phyloP scores from a whole-genome alignment of 2,113 vertebrate species.

The Rattus rattus region DNA sequence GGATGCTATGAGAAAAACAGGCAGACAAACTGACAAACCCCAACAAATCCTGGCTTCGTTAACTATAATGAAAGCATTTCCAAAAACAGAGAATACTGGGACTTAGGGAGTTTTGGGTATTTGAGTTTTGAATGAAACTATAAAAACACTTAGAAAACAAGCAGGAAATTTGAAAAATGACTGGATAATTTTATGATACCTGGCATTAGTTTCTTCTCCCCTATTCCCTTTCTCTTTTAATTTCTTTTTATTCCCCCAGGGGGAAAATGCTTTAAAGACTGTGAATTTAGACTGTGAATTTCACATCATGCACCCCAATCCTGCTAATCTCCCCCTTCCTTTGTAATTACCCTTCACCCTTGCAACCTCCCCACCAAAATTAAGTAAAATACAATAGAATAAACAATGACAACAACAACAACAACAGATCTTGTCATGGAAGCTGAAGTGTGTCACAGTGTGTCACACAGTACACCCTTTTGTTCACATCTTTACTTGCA shows the following conservation, averaged over 20 bases:
- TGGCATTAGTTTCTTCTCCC: not conserved
- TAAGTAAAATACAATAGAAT: too few relatives aligned
- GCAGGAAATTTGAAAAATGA: not conserved
- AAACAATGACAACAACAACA: too few relatives aligned
- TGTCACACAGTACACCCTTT: too few relatives aligned
- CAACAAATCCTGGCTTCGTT: not conserved
- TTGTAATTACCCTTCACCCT: too few relatives aligned
- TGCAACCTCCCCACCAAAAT: too few relatives aligned
- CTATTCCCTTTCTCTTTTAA: too few relatives aligned
- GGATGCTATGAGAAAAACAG: not conserved
- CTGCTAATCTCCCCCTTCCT: too few relatives aligned
- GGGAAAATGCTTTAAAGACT: not conserved
- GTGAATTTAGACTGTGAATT: too few relatives aligned
- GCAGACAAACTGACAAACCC: not conserved
- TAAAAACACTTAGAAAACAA: slow-evolving; percentile 20
- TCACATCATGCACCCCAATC: not conserved
- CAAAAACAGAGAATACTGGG: not conserved
- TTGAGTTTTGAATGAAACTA: not conserved
- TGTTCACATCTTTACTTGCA: too few relatives aligned
- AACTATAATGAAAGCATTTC: slow-evolving; percentile 20
- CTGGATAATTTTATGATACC: not conserved
- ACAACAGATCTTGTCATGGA: too few relatives aligned
- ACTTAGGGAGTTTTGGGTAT: not conserved
- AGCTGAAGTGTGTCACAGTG: too few relatives aligned
- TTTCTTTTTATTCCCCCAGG: too few relatives aligned